Percentiles rank a stretch among this genome's conserved stretches.
phyloP scores from a whole-genome alignment of 30 jellyfish, hydroid and myxozoan genomes.

The Cassiopea andromeda region DNA sequence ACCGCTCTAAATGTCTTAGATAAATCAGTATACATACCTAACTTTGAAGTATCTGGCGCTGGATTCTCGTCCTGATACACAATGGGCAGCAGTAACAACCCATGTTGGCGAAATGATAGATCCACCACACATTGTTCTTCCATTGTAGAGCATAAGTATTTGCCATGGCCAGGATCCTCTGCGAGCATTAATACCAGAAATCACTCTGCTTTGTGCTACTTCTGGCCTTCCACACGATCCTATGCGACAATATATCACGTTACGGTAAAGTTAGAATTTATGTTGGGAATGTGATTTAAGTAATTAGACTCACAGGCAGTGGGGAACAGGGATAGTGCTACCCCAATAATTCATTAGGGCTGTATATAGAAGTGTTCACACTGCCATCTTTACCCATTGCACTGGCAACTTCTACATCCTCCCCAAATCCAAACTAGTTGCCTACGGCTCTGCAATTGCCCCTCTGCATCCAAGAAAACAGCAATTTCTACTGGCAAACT shows the following conservation, averaged over 20 bases:
- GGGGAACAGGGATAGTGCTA: not conserved
- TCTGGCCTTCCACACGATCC: slow-evolving; percentile 74
- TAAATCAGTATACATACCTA: not conserved
- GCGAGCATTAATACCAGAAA: slow-evolving; percentile 54
- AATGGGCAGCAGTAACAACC: slow-evolving; percentile 83
- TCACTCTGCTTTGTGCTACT: slow-evolving; percentile 65
- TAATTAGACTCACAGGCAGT: not conserved
- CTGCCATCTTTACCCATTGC: too few relatives aligned
- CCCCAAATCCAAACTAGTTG: too few relatives aligned
- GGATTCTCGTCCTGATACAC: slow-evolving; percentile 62
- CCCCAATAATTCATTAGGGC: not conserved
- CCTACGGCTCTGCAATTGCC: too few relatives aligned
- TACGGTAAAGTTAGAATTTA: not conserved
- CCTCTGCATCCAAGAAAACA: too few relatives aligned
- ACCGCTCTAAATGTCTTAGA: too few relatives aligned
- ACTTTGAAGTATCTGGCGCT: slow-evolving; percentile 56
- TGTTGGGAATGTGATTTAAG: not conserved
- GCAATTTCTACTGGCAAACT: too few relatives aligned
- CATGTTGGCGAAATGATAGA: slow-evolving; percentile 62
- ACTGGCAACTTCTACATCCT: too few relatives aligned
- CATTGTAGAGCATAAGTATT: slow-evolving; percentile 65
- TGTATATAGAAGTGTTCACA: too few relatives aligned
- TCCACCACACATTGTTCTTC: slow-evolving; percentile 75
- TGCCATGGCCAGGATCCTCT: slow-evolving; percentile 86
- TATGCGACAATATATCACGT: not conserved